These are phyloP conservation scores for Gobio gobio DNA, from an alignment of 2,113 vertebrate genomes.

Conservation along the genomic window DNA sequence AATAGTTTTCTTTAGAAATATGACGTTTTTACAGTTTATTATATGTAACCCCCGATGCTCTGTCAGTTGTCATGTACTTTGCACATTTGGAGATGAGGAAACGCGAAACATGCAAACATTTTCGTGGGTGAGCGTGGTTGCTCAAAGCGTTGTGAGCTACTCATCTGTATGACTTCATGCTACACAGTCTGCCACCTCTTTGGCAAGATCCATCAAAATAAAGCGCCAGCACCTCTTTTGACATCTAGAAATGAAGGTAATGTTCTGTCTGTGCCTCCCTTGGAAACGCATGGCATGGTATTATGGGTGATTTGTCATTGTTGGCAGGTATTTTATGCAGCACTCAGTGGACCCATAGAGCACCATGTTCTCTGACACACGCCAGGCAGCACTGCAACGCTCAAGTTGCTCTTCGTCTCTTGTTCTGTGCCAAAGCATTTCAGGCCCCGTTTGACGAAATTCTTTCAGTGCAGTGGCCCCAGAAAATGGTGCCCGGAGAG, in stretches of 20 bases:
- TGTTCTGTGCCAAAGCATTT: conserved; percentile 52
- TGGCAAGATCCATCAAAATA: conserved; percentile 59
- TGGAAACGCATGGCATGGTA: conserved; percentile 51
- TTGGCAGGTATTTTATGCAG: conserved; percentile 72
- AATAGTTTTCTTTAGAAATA: not conserved
- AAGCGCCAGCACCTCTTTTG: conserved; percentile 63
- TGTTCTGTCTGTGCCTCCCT: conserved; percentile 61
- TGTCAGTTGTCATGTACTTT: not conserved
- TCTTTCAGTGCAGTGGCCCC: conserved; percentile 41
- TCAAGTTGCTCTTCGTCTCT: conserved; percentile 50
- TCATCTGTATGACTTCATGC: conserved; percentile 27
- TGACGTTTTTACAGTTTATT: not conserved
- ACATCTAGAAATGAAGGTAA: conserved; percentile 72
- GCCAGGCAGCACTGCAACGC: conserved; percentile 30
- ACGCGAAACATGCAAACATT: not conserved
- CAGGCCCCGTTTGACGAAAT: conserved; percentile 52
- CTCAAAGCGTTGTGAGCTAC: conserved; percentile 19
- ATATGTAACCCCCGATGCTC: not conserved
- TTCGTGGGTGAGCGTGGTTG: not conserved
- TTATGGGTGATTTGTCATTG: conserved; percentile 74
- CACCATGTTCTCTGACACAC: conserved; percentile 61
- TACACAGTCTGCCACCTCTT: conserved; percentile 41
- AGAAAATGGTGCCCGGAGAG: conserved; percentile 43
- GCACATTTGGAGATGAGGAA: not conserved
- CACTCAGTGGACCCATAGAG: conserved; percentile 62